Evolutionary conservation across 2,113 vertebrate species (phyloP).

Genomic region (Phrynocephalus versicolor): DNA sequence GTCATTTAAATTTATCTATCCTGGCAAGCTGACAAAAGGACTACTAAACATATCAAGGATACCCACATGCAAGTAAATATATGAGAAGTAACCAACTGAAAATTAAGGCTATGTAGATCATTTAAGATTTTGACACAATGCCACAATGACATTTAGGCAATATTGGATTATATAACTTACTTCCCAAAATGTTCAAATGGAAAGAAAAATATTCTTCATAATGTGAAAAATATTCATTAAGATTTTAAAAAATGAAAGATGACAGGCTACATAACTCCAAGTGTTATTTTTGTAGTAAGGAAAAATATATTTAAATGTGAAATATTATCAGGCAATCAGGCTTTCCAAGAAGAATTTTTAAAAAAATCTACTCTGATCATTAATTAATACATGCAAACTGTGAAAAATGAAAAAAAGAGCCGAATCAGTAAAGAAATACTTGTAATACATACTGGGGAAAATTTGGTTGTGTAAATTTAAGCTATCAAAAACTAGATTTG

Average conservation of each 20-base stretch:
- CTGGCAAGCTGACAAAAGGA: not conserved
- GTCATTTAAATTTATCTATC: not conserved
- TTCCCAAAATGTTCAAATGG: not conserved
- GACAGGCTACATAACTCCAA: not conserved
- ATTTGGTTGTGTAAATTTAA: too few relatives aligned
- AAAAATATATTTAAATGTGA: not conserved
- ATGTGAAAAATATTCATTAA: not conserved
- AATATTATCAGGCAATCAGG: not conserved
- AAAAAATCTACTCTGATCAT: not conserved
- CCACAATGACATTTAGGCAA: not conserved
- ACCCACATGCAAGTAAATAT: not conserved
- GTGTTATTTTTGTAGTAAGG: not conserved
- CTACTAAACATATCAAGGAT: not conserved
- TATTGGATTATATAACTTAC: not conserved
- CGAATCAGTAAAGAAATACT: not conserved
- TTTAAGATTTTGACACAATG: not conserved
- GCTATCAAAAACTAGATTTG: too few relatives aligned
- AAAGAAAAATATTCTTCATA: slow-evolving; percentile 1
- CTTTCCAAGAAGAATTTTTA: not conserved
- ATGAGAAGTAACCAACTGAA: not conserved
- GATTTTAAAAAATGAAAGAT: not conserved
- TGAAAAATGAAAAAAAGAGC: not conserved
- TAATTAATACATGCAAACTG: not conserved
- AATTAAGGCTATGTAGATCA: not conserved
- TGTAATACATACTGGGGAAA: not conserved